Evolutionary conservation across 2,113 vertebrate species (phyloP).

Genomic region (Cichladusa arquata): DNA sequence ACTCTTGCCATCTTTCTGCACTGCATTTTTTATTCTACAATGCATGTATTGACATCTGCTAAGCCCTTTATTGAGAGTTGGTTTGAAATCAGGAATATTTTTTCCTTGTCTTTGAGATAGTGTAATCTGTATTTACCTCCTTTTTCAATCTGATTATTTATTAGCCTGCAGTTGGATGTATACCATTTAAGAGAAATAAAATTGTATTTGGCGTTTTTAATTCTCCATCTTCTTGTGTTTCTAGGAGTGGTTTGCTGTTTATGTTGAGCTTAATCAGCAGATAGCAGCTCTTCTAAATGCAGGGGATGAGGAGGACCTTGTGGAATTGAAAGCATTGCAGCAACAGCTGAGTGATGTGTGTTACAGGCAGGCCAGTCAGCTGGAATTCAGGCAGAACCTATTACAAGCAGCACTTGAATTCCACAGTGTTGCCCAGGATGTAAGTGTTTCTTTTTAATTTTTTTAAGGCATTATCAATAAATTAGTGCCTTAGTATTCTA

Average conservation of each 20-base stretch:
- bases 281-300: constrained; percentile 91
- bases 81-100: neutral
- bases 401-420: constrained; percentile 94
- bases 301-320: constrained; percentile 92
- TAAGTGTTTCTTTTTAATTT: constrained; percentile 65
- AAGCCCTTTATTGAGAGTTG: neutral
- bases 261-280: constrained; percentile 98
- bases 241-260: constrained; percentile 99
- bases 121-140: neutral
- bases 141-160: neutral
- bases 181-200: neutral
- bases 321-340: constrained; percentile 90
- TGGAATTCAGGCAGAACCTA: constrained; percentile 93
- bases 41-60: neutral
- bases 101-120: neutral
- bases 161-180: neutral
- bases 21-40: neutral
- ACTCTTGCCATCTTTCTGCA: neutral
- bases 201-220: neutral
- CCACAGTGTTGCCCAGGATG: constrained; percentile 93
- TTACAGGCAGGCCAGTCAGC: constrained; percentile 94
- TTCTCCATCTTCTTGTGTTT: neutral
- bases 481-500: neutral
- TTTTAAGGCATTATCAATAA: neutral
- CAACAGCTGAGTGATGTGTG: constrained; percentile 98